Base-by-base conservation (phyloP, 2,797 vertebrate species). In the Loriculus beryllinus region DNA sequence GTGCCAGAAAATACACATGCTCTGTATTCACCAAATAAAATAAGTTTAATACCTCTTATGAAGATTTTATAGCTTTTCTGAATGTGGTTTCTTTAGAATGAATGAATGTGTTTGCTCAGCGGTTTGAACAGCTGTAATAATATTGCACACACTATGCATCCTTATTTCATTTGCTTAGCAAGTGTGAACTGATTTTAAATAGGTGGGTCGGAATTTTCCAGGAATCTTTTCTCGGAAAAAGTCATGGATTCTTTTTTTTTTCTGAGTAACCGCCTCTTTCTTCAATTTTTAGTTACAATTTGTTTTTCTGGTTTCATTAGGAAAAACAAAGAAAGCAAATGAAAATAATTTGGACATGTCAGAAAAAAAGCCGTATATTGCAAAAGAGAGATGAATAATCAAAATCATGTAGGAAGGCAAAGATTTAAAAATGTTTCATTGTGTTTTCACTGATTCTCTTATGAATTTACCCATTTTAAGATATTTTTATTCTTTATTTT, bases 101-200 rank as follows among this genome's bases (percentile, higher is more conserved):
- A 93, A 94, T 78, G 88, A 76, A 42, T 72, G n/a, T 88, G 25
- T 88, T 93, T 76, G 11, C 54, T 86, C 14, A 90, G 56, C 28
- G 17, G 23, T 82, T 85, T 60, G 37, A 86, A 60, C 90, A 96
- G 92, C 93, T 96, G 86, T 35, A 86, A 92, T 82, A 96, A 95
- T 78, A 92, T 21, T 82, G 29, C 67, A 14, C 65, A 70, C 43
- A 57, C 4, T 64, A 29, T 48, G 25, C 43, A 82, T 42, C 31
- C 6, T 45, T 63, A 63, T 74, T 92, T 59, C 40, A 59, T 84
- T 83, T 48, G 43, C 25, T 80, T 33, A 76, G 20, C 76, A 70
- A 88, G 23, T 12, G 14, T n/a, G 51, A 86, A 12, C 3, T 74
- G 67, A 92, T 79, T 92, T 86, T 82, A 63, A 86, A 72, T 13